Evolutionary conservation across 2,888 invertebrate species (phyloP).

Genomic region (Clivina fossor): DNA sequence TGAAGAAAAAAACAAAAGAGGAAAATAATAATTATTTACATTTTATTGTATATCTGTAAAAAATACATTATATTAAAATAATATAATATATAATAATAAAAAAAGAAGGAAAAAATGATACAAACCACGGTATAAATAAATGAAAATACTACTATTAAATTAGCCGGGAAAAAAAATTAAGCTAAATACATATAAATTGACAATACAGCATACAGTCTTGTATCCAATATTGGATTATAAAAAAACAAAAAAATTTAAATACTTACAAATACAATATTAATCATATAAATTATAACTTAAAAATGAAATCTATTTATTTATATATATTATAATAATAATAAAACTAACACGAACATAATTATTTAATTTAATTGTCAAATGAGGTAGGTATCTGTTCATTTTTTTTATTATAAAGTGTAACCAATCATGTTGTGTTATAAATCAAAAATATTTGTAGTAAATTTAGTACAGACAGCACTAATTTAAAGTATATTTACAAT

Average conservation of each 20-base stretch:
- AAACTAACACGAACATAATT: conserved; percentile 42
- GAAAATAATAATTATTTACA: conserved; percentile 30
- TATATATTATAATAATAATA: conserved; percentile 33
- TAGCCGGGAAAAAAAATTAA: conserved; percentile 31
- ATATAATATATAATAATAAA: conserved; percentile 25
- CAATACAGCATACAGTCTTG: conserved; percentile 48
- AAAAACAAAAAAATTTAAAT: conserved; percentile 45
- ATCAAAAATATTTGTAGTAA: too few species aligned
- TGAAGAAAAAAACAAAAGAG: conserved; percentile 21
- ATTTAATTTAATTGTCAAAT: conserved; percentile 45
- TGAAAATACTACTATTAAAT: conserved; percentile 27
- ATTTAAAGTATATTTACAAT: conserved; percentile 26
- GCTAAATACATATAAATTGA: conserved; percentile 30
- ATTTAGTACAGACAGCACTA: conserved; percentile 28
- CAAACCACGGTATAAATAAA: conserved; percentile 33
- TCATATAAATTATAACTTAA: conserved; percentile 39
- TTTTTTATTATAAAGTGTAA: conserved; percentile 20
- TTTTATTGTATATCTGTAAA: conserved; percentile 33
- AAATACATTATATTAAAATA: conserved; percentile 30
- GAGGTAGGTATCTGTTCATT: conserved; percentile 52
- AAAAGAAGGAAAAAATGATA: conserved; percentile 30
- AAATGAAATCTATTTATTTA: conserved; percentile 37
- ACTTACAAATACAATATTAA: conserved; percentile 43
- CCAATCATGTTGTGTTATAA: too few species aligned
- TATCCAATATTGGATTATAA: conserved; percentile 47